Percentiles rank a stretch among this genome's conserved stretches.
phyloP scores from a whole-genome alignment of 2,113 vertebrate species.

The Neodon shergylaensis region DNA sequence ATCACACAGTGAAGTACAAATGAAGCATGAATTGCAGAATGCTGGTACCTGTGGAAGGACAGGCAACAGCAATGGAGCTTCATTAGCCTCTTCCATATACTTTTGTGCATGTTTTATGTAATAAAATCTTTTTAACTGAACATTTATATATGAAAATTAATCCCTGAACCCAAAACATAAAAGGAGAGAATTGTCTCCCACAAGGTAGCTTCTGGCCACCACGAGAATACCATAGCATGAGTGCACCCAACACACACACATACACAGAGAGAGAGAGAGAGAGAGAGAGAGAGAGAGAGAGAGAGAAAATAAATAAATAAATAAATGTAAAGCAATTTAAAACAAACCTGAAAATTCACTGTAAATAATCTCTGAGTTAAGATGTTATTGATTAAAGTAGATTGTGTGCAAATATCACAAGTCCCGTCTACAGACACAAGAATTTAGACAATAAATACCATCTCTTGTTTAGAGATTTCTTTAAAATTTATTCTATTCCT shows the following conservation, averaged over 20 bases:
- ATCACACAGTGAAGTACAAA: not conserved
- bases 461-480: not conserved
- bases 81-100: not conserved
- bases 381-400: not conserved
- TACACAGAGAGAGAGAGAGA: no score
- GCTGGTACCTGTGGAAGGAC: not conserved
- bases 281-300: no score
- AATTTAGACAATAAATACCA: conserved; percentile 3
- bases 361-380: not conserved
- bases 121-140: not conserved
- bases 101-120: not conserved
- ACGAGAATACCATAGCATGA: not conserved
- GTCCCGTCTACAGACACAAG: not conserved
- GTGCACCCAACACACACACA: not conserved
- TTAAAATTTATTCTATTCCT: not conserved
- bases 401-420: conserved; percentile 29
- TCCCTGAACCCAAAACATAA: no score
- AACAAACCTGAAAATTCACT: conserved; percentile 1
- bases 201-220: not conserved
- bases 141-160: not conserved
- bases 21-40: not conserved
- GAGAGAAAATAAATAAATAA: not conserved
- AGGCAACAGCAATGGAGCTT: not conserved
- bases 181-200: not conserved
- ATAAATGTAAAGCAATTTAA: not conserved